Evolutionary conservation across 2,888 invertebrate species (phyloP), one percentile per base, ranked within the genome.

Genomic region (Leistus spinibarbis): DNA sequence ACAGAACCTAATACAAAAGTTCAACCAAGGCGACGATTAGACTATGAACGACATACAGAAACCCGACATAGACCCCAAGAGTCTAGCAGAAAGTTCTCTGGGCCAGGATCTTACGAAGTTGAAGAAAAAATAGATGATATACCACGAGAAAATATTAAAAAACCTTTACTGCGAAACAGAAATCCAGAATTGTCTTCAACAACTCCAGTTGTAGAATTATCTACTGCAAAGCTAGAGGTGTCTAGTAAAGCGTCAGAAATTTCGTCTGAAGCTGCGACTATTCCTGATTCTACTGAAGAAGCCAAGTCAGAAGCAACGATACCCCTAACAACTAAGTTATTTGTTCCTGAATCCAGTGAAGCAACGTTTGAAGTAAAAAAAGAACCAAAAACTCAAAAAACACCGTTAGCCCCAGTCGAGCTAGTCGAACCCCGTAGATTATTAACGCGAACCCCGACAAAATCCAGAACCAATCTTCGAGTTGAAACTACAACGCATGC

Each of bases 121-220:
- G 79, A 83, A 78, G 85, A 85, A 81, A 69, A 80, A 3, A 76
- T 85, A 5, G 84, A 86, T 69, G 85, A 86, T 62, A 80, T 82
- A 66, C 84, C 84, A 17, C 79, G 81, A 74, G 81, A 82, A 70
- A 78, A 81, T 2, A 78, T 79, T 16, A 78, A 78, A 68, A 79
- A 80, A 76, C 78, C 79, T 16, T 16, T 73, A 9, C 79, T 79
- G 20, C 83, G 81, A 77, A 79, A 84, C 0, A 80, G 82, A 74
- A 83, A 84, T 20, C 76, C 84, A 1, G 85, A 85, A 79, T 81
- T 77, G 10, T 79, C 79, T 77, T 84, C 82, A 76, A 84, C 83
- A 78, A 79, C 82, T 0, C 74, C 77, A 78, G 4, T 40, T 2
- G 40, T 57, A 77, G 23, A 78, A 76, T 27, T 72, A 77, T 57